Evolutionary conservation across 2,113 vertebrate genomes (phyloP).

Genomic region (Gasterosteus nipponicus): DNA sequence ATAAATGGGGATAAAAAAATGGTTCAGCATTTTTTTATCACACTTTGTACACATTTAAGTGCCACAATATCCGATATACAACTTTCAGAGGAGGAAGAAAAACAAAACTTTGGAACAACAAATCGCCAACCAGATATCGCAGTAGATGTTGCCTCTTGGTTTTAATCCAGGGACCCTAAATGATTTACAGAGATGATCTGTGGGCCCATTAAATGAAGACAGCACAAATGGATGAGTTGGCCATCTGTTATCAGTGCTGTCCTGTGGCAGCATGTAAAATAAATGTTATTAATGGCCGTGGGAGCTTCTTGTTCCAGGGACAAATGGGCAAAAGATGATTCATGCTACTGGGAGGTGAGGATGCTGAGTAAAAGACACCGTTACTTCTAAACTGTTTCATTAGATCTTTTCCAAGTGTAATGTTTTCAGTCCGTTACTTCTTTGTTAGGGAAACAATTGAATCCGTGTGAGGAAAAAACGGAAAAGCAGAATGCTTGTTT

Average conservation of each 20-base stretch:
- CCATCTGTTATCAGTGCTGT: constrained; percentile 42
- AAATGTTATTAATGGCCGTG: constrained; percentile 45
- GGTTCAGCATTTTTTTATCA: neutral
- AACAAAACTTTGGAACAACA: neutral
- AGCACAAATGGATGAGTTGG: constrained; percentile 25
- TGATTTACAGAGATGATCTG: constrained; percentile 44
- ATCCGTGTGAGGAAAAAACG: neutral
- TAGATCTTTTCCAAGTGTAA: neutral
- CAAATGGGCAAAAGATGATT: neutral
- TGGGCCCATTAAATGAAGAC: constrained; percentile 33
- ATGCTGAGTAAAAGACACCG: neutral
- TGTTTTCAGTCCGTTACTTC: neutral
- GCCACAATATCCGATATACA: neutral
- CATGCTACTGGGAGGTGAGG: neutral
- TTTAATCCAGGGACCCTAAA: constrained; percentile 27
- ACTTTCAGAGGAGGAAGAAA: neutral
- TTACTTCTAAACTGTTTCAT: constrained; percentile 19
- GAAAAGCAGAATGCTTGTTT: neutral
- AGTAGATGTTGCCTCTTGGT: constrained; percentile 6
- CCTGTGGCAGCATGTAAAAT: constrained; percentile 42
- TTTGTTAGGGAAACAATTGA: neutral
- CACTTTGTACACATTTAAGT: neutral
- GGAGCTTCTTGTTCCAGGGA: constrained; percentile 25
- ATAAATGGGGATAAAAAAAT: neutral
- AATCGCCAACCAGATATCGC: neutral